A percentile compares a stretch with the other conserved stretches of the same genome.
Conservation (phyloP, 2,888 invertebrate genomes). For the Odontomyia ornata region DNA sequence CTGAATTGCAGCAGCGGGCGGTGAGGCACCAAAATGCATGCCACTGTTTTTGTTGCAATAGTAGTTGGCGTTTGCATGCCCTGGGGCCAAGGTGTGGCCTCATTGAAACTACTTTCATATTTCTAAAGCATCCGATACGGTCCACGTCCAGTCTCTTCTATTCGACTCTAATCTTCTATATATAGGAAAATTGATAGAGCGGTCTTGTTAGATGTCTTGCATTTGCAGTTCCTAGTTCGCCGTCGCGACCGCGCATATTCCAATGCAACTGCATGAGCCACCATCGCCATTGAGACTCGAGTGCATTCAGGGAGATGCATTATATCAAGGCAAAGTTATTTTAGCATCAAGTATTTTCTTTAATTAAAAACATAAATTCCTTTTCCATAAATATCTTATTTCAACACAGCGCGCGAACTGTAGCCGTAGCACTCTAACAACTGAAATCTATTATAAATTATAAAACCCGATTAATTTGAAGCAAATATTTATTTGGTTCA, state of each 20-base stretch:
- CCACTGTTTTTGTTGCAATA: constrained; percentile 41
- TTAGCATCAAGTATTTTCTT: constrained; percentile 32
- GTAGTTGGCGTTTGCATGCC: constrained; percentile 48
- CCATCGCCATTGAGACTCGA: neutral
- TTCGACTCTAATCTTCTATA: constrained; percentile 39
- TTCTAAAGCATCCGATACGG: constrained; percentile 52
- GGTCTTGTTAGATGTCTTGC: constrained; percentile 44
- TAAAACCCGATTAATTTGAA: constrained; percentile 4
- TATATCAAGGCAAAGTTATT: constrained; percentile 40
- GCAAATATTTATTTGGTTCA: constrained; percentile 8
- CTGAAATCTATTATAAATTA: constrained; percentile 9
- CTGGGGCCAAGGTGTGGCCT: constrained; percentile 59
- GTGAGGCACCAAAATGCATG: constrained; percentile 39
- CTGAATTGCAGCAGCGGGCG: constrained; percentile 30
- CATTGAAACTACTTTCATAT: constrained; percentile 61
- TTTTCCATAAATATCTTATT: constrained; percentile 36
- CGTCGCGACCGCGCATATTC: neutral
- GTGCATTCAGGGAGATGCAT: constrained; percentile 29
- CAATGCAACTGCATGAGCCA: constrained; percentile 10
- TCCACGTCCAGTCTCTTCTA: constrained; percentile 45
- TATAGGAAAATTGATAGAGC: constrained; percentile 44
- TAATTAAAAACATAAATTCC: constrained; percentile 41
- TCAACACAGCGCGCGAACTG: constrained; percentile 5
- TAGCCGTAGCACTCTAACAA: neutral
- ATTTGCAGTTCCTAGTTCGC: constrained; percentile 36